Conservation (phyloP, 2,113 vertebrate species). For the Corythoichthys intestinalis region DNA sequence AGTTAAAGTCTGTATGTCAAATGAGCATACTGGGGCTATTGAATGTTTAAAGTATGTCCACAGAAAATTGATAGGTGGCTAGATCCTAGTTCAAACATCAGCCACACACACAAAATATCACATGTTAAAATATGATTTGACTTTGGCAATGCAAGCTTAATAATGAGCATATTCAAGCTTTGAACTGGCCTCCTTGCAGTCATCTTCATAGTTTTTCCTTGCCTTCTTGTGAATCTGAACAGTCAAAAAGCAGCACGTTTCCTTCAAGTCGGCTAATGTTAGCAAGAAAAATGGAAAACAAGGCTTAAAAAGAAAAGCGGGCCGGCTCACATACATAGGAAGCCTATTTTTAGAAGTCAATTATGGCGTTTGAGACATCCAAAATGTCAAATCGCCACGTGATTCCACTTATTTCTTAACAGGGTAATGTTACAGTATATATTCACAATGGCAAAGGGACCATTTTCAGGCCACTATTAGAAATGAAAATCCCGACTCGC, state of each 20-base stretch:
- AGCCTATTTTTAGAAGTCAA: conserved; percentile 40
- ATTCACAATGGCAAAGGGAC: not conserved
- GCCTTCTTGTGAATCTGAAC: not conserved
- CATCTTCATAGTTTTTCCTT: not conserved
- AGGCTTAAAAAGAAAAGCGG: conserved; percentile 30
- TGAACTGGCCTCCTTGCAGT: not conserved
- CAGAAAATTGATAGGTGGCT: not conserved
- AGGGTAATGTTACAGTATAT: not conserved
- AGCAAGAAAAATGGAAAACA: conserved; percentile 19
- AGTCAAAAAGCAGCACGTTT: conserved; percentile 35
- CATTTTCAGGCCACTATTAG: not conserved
- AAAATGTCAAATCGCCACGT: conserved; percentile 34
- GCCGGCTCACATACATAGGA: conserved; percentile 17
- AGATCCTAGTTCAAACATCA: not conserved
- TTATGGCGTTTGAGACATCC: conserved; percentile 20
- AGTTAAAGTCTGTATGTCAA: not conserved
- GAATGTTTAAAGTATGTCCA: not conserved
- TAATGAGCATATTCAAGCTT: not conserved
- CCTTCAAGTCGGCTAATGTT: conserved; percentile 35
- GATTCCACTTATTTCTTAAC: conserved; percentile 16
- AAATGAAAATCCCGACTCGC: not conserved
- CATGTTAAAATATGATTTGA: not conserved
- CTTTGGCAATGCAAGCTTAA: not conserved
- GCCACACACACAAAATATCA: not conserved
- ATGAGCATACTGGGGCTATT: not conserved